Evolutionary conservation across 2,888 invertebrate genomes (phyloP).

Genomic region (Hypena proboscidalis): DNA sequence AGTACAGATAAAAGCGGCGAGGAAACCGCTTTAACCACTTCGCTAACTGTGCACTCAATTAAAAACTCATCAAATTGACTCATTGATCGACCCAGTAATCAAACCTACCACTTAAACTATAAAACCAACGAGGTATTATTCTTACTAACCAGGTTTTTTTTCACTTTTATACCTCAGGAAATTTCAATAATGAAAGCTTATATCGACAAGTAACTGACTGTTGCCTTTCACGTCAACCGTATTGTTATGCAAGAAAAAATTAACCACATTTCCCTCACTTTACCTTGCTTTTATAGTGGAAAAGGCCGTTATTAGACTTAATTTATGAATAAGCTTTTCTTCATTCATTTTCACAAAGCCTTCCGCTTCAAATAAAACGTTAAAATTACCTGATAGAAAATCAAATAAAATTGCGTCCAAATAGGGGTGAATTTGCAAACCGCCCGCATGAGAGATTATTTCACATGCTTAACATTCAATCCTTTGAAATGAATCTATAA

Average conservation of each 20-base stretch:
- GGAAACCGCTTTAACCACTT: too few species aligned
- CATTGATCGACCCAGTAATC: too few species aligned
- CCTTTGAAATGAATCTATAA: conserved; percentile 41
- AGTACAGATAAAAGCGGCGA: too few species aligned
- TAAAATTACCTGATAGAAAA: conserved; percentile 23
- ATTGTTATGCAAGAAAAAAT: conserved; percentile 10
- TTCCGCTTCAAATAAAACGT: conserved; percentile 5
- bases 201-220: conserved; percentile 10
- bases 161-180: neutral
- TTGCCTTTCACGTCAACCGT: conserved; percentile 5
- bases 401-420: conserved; percentile 26
- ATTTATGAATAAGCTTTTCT: conserved; percentile 18
- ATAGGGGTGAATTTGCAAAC: conserved; percentile 41
- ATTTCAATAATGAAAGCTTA: conserved; percentile 1
- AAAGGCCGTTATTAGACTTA: conserved; percentile 7
- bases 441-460: conserved; percentile 46
- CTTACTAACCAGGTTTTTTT: neutral
- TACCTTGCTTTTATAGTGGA: conserved; percentile 3
- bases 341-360: conserved; percentile 7
- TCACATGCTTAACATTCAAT: conserved; percentile 40
- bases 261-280: conserved; percentile 5
- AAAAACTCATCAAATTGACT: too few species aligned
- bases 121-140: neutral
- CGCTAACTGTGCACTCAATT: too few species aligned
- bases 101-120: too few species aligned